Evolutionary conservation across 2,888 invertebrate species (phyloP), one percentile per base, ranked within the genome.

Genomic region (Scaeva pyrastri): DNA sequence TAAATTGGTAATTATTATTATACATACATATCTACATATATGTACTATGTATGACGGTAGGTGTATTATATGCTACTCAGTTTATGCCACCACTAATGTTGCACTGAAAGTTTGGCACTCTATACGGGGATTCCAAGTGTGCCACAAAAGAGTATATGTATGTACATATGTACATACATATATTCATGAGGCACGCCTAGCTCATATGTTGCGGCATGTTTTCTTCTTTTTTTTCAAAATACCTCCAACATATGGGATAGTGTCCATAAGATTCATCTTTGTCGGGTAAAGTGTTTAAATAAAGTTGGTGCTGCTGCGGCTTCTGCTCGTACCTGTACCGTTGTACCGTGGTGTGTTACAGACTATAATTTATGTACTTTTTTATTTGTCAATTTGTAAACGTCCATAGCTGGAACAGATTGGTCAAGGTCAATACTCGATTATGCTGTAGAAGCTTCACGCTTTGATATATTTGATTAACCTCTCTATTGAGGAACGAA

Each of bases 361-460:
- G 43, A 56, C 64, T 74, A n/a, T n/a, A 41, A 62, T 76, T 64
- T 14, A 41, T 76, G 1, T 7, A 26, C 26, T 56, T 16, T 10
- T 77, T 81, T 75, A 48, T 62, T 48, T 48, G 36, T 71, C 56
- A 71, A 56, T 74, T 74, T 75, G 41, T 84, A 66, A 36, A 66
- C 19, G 19, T 76, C 76, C 72, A 73, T 66, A 55, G 66, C 43
- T 81, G 76, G 76, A 77, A 68, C 80, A 41, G 70, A 77, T 77
- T 82, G 81, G 86, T 86, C 86, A 86, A 86, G 86, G 86, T 86
- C 82, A 86, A 70, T 82, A 77, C 36, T 62, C 75, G 76, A 86
- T 86, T 81, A 77, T 81, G 76, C 82, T 86, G 74, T 41, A 41
- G 77, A 70, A 71, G 77, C 70, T 81, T 77, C 76, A 86, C 64